phyloP scores from a whole-genome alignment of 1,140 invertebrate species.

The Aculops lycopersici region DNA sequence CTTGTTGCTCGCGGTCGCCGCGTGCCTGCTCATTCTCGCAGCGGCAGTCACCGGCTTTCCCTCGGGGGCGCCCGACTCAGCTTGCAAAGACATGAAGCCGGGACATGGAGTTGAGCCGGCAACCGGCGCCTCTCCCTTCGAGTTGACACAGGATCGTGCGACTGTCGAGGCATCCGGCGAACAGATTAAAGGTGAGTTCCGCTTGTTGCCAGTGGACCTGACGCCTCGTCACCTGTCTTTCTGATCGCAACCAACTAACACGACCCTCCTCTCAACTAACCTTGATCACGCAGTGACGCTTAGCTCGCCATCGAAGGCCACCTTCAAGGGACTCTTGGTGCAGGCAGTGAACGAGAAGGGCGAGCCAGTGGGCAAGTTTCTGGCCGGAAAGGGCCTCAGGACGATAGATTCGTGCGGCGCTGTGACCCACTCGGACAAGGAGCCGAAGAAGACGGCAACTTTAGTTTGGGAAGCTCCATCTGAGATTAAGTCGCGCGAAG shows the following conservation, averaged over 20 bases:
- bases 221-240: too few species aligned
- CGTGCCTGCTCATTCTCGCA: too few species aligned
- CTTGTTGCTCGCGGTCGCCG: too few species aligned
- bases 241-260: too few species aligned
- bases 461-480: slow-evolving; percentile 34
- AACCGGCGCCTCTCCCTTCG: background rate
- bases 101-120: background rate
- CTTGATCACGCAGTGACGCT: background rate
- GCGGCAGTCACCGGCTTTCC: too few species aligned
- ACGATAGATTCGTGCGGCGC: slow-evolving; percentile 37
- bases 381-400: slow-evolving; percentile 31
- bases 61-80: background rate
- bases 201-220: too few species aligned
- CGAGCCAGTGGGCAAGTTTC: slow-evolving; percentile 29
- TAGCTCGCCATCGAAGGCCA: background rate
- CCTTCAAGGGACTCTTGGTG: slow-evolving; percentile 9
- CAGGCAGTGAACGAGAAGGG: slow-evolving; percentile 6
- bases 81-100: background rate
- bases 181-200: background rate
- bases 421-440: slow-evolving; percentile 39
- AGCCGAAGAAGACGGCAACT: slow-evolving; percentile 32
- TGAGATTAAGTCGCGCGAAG: background rate
- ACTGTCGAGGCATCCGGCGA: background rate
- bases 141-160: background rate
- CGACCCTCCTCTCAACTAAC: too few species aligned